These are phyloP conservation scores for Corella eumyota DNA, from an alignment of 23 tunicate genomes.

Conservation along the genomic window DNA sequence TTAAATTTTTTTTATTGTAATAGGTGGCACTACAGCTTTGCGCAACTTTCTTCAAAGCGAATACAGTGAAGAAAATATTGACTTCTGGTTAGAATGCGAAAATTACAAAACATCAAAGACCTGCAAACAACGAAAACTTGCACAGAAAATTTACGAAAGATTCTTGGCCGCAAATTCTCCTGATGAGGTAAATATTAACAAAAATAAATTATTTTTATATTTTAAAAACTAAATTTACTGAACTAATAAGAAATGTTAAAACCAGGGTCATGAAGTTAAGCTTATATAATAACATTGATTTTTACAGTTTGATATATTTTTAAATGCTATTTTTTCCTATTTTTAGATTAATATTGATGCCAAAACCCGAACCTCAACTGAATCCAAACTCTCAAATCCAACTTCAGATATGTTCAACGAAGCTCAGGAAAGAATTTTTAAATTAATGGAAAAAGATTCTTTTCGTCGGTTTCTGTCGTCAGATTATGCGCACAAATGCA, in stretches of 20 bases:
- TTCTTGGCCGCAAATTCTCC: slow-evolving; percentile 7
- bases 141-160: slow-evolving; percentile 5
- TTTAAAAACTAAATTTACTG: too few species aligned
- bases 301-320: too few species aligned
- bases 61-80: slow-evolving; percentile 61
- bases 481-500: slow-evolving; percentile 5
- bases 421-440: slow-evolving; percentile 7
- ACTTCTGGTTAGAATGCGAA: slow-evolving; percentile 70
- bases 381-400: neutral
- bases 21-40: slow-evolving; percentile 29
- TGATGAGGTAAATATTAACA: slow-evolving; percentile 4
- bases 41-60: slow-evolving; percentile 40
- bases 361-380: neutral
- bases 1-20: neutral
- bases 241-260: too few species aligned
- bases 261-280: too few species aligned
- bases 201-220: too few species aligned
- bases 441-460: slow-evolving; percentile 3
- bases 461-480: slow-evolving; percentile 2
- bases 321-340: neutral
- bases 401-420: slow-evolving; percentile 6
- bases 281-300: too few species aligned
- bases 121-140: slow-evolving; percentile 12
- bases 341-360: slow-evolving; percentile 9
- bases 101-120: slow-evolving; percentile 15